phyloP scores from a whole-genome alignment of 1,140 invertebrate genomes.

The Cyclina sinensis region DNA sequence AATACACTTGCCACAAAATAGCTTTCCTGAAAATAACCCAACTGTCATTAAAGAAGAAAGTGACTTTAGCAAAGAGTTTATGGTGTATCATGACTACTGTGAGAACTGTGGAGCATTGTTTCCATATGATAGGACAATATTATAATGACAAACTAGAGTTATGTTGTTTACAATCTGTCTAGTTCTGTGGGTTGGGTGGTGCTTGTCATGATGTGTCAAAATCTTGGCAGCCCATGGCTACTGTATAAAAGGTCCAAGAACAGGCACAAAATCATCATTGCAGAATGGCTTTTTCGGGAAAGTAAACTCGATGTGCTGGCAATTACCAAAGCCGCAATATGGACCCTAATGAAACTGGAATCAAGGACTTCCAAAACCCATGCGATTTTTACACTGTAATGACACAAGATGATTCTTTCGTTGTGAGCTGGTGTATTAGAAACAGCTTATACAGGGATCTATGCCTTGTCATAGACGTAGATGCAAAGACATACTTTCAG shows the following conservation, averaged over 20 bases:
- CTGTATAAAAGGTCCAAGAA: background rate
- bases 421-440: background rate
- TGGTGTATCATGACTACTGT: slow-evolving; percentile 6
- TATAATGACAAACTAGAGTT: too few species aligned
- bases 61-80: background rate
- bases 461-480: background rate
- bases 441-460: too few species aligned
- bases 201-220: too few species aligned
- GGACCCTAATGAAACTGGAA: background rate
- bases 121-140: background rate
- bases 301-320: background rate
- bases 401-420: background rate
- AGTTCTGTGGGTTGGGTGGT: too few species aligned
- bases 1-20: slow-evolving; percentile 4
- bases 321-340: background rate
- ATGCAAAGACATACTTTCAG: background rate
- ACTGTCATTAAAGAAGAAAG: background rate
- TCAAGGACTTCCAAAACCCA: background rate
- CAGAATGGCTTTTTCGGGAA: too few species aligned
- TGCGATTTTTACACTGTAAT: background rate
- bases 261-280: background rate
- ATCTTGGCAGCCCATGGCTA: background rate
- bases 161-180: too few species aligned
- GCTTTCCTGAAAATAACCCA: background rate
- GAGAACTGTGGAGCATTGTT: background rate